Evolutionary conservation across 2,113 vertebrate genomes (phyloP).

Genomic region (Chionis minor): DNA sequence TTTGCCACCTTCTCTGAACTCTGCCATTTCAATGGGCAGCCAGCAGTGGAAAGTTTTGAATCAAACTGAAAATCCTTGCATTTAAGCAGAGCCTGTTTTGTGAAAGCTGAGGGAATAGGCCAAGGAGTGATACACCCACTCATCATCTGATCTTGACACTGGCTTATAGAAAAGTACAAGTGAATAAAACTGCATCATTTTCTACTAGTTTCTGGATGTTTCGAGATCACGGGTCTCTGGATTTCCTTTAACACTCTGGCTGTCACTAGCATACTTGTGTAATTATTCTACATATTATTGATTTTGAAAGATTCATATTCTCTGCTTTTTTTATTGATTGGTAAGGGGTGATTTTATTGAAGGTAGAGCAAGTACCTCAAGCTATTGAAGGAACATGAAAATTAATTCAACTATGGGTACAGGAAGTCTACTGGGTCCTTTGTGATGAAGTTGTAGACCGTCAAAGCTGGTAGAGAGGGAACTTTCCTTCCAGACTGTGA

Average conservation of each 20-base stretch:
- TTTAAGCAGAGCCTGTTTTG: slow-evolving; percentile 17
- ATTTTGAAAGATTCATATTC: slow-evolving; percentile 71
- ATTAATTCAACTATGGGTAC: slow-evolving; percentile 55
- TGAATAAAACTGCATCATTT: slow-evolving; percentile 25
- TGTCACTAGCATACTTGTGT: slow-evolving; percentile 29
- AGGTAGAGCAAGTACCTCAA: slow-evolving; percentile 56
- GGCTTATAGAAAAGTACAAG: slow-evolving; percentile 2
- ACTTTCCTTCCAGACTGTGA: slow-evolving; percentile 41
- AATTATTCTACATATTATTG: slow-evolving; percentile 69
- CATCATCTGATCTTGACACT: slow-evolving; percentile 34
- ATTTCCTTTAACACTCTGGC: slow-evolving; percentile 35
- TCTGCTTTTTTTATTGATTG: slow-evolving; percentile 66
- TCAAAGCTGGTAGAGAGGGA: not conserved
- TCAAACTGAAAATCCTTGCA: slow-evolving; percentile 4
- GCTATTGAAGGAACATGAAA: slow-evolving; percentile 59
- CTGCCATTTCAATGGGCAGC: not conserved
- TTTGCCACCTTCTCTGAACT: not conserved
- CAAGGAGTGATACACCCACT: slow-evolving; percentile 43
- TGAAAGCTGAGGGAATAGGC: slow-evolving; percentile 29
- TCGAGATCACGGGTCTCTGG: not conserved
- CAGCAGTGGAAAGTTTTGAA: not conserved
- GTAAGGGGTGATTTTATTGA: slow-evolving; percentile 68
- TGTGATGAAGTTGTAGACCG: slow-evolving; percentile 38
- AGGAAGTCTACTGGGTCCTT: slow-evolving; percentile 34
- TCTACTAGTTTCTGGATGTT: slow-evolving; percentile 38